Conservation (phyloP, 2,797 vertebrate genomes). For the Eulemur mongoz region DNA sequence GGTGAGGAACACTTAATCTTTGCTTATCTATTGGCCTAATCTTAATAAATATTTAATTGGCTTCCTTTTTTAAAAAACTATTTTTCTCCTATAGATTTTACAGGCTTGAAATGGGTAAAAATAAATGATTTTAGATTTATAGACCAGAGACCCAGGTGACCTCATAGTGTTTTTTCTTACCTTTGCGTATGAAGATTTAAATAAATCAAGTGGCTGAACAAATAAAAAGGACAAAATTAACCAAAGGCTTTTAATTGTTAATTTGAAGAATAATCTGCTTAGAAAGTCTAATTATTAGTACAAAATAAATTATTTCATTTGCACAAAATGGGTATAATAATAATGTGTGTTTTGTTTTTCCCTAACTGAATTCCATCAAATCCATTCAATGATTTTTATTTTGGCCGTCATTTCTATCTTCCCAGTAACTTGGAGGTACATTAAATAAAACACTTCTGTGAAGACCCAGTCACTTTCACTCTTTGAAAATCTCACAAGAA, state of each 20-base stretch:
- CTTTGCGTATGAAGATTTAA: neutral
- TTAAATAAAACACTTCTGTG: neutral
- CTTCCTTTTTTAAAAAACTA: neutral
- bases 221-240: neutral
- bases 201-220: neutral
- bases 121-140: neutral
- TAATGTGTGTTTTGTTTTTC: neutral
- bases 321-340: neutral
- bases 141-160: neutral
- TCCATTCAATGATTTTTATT: constrained; percentile 2
- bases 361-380: neutral
- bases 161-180: neutral
- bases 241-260: neutral
- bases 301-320: constrained; percentile 14
- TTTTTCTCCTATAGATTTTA: neutral
- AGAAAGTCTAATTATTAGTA: neutral
- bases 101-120: constrained; percentile 27
- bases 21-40: neutral
- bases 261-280: neutral
- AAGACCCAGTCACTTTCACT: neutral
- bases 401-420: neutral
- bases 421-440: neutral
- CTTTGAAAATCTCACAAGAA: neutral
- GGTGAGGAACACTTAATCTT: neutral
- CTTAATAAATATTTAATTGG: neutral